Base-by-base conservation (phyloP, 2,113 vertebrate genomes). In the Ursus arctos region DNA sequence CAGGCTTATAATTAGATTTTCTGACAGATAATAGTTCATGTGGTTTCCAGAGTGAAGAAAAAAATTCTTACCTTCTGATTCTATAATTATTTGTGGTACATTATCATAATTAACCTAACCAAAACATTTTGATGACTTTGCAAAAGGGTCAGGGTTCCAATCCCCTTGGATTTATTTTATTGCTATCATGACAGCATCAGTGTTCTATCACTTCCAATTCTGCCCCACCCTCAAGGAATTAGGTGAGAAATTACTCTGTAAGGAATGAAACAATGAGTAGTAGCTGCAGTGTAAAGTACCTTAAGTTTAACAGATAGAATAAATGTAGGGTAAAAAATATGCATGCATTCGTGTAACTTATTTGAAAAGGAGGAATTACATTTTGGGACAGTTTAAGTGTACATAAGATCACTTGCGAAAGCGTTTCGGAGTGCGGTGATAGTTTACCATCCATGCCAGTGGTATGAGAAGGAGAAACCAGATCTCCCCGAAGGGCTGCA, bases 1-100 rank as follows among this genome's bases (percentile, higher is more conserved):
- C 97, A 57, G 28, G 76, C 36, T 95, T 98, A 67, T 98, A 98
- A 98, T 98, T 98, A 98, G 76, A 97, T 98, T 97, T 98, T 81
- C 31, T 96, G 76, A 88, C 65, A 97, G 97, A 97, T 96, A 77
- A 80, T 98, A 98, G 97, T 98, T 98, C 97, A 97, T 93, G 84
- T 88, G 43, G 86, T 97, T 98, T 98, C 88, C 83, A 97, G 87
- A 98, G 87, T 97, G 96, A 98, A 93, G 76, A 85, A 95, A 95
- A 98, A 97, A 97, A 80, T 91, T 43, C 31, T 92, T 83, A 91
- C 40, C 72, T 74, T 97, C 90, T 85, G 31, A 87, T 98, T 92
- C 0, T 89, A n/a, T 86, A 95, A 79, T 91, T 94, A 26, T 91
- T 95, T 92, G 76, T 88, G 65, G 33, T 74, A 55, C 57, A 76